Conservation (phyloP, 2,888 invertebrate species). For the Cantharis flavilabris region DNA sequence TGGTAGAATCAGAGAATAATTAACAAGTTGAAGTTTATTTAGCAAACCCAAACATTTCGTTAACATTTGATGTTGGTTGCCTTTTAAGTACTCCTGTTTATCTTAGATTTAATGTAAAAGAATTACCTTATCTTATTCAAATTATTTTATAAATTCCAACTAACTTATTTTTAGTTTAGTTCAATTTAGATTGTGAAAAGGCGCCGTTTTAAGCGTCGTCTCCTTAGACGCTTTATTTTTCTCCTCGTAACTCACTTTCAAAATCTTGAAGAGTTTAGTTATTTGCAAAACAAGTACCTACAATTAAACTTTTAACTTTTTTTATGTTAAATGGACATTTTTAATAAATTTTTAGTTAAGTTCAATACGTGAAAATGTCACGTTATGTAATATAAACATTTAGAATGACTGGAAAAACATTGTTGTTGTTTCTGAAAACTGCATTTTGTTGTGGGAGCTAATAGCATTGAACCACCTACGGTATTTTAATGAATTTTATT, state of each 20-base stretch:
- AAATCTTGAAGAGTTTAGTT: background rate
- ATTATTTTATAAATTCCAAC: conserved; percentile 29
- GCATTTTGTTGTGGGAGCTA: background rate
- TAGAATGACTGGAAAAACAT: background rate
- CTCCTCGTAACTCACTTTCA: background rate
- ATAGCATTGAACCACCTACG: background rate
- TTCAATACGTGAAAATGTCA: background rate
- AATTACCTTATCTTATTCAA: background rate
- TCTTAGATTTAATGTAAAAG: background rate
- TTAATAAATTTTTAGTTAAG: background rate
- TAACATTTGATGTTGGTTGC: background rate
- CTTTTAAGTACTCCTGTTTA: background rate
- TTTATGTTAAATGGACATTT: background rate
- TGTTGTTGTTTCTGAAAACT: background rate
- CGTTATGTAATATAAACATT: background rate
- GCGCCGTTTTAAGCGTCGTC: conserved; percentile 22
- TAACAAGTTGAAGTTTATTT: background rate
- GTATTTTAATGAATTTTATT: background rate
- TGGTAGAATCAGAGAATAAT: background rate
- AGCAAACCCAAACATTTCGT: background rate
- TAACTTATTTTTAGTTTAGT: conserved; percentile 29
- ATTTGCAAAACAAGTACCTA: background rate
- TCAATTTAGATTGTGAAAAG: conserved; percentile 16
- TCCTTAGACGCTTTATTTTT: background rate
- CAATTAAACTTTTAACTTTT: background rate